A percentile compares a stretch with the other conserved stretches of the same genome.
phyloP scores from a whole-genome alignment of 2,113 vertebrate species.

The Amia ocellicauda region DNA sequence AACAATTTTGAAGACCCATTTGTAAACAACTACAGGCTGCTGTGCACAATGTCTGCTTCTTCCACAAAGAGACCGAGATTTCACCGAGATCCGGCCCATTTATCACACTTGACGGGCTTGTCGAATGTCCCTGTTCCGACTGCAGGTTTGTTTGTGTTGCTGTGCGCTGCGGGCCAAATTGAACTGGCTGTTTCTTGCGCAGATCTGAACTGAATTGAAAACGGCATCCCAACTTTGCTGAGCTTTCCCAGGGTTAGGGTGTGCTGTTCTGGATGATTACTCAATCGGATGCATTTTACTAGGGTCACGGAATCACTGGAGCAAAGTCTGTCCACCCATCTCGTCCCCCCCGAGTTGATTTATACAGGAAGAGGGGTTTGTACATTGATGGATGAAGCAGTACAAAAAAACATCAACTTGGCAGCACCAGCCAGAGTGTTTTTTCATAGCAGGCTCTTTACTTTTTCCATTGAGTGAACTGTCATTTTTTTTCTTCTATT shows the following conservation, averaged over 20 bases:
- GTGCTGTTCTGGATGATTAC: background rate
- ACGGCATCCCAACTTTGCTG: background rate
- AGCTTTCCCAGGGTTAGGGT: background rate
- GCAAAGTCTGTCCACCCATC: background rate
- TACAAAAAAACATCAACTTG: too few relatives aligned
- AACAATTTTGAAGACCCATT: too few relatives aligned
- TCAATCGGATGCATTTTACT: background rate
- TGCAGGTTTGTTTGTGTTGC: constrained; percentile 29
- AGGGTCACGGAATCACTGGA: background rate
- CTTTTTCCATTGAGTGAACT: too few relatives aligned
- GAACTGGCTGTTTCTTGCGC: constrained; percentile 17
- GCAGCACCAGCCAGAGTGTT: too few relatives aligned
- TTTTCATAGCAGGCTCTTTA: too few relatives aligned
- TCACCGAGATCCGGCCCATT: constrained; percentile 28
- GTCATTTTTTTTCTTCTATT: too few relatives aligned
- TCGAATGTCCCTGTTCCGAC: constrained; percentile 36
- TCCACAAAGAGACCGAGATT: too few relatives aligned
- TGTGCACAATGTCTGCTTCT: too few relatives aligned
- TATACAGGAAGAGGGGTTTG: background rate
- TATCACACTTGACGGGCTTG: constrained; percentile 34
- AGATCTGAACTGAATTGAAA: constrained; percentile 3
- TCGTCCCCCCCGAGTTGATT: background rate
- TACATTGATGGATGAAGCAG: too few relatives aligned
- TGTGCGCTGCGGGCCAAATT: constrained; percentile 31
- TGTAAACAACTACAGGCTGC: too few relatives aligned